Evolutionary conservation across 2,888 invertebrate genomes (phyloP).

Genomic region (Pimpla rufipes): DNA sequence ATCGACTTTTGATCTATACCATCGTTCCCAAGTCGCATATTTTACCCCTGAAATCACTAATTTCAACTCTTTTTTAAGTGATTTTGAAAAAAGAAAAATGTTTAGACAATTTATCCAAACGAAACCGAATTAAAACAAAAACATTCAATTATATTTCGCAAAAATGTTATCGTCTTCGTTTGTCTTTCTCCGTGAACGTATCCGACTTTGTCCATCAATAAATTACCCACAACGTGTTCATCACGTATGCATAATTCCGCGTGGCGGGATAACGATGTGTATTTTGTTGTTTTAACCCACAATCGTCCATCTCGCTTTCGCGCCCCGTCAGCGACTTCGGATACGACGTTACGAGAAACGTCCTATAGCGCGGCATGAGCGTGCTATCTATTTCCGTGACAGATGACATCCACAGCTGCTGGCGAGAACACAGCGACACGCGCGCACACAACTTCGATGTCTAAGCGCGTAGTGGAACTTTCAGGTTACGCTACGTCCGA

Average conservation of each 20-base stretch:
- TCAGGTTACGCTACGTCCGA: constrained; percentile 35
- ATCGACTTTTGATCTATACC: too few relatives aligned
- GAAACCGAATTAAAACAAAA: too few relatives aligned
- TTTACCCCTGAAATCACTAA: too few relatives aligned
- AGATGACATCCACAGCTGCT: constrained; percentile 50
- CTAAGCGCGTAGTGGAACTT: constrained; percentile 4
- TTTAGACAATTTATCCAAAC: too few relatives aligned
- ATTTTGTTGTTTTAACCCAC: not conserved
- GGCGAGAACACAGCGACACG: constrained; percentile 22
- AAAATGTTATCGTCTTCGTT: too few relatives aligned
- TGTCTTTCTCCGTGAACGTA: too few relatives aligned
- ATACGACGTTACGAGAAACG: not conserved
- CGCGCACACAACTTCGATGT: constrained; percentile 19
- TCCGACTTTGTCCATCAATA: not conserved
- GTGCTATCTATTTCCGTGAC: constrained; percentile 18
- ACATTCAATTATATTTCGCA: too few relatives aligned
- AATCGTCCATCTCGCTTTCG: not conserved
- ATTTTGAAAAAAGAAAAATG: too few relatives aligned
- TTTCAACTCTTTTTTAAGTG: too few relatives aligned
- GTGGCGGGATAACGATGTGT: not conserved
- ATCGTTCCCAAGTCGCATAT: too few relatives aligned
- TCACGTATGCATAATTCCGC: not conserved
- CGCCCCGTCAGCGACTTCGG: not conserved
- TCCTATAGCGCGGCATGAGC: not conserved
- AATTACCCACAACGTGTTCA: not conserved